Conservation (phyloP, 2,113 vertebrate species). For the Holacanthus passer region DNA sequence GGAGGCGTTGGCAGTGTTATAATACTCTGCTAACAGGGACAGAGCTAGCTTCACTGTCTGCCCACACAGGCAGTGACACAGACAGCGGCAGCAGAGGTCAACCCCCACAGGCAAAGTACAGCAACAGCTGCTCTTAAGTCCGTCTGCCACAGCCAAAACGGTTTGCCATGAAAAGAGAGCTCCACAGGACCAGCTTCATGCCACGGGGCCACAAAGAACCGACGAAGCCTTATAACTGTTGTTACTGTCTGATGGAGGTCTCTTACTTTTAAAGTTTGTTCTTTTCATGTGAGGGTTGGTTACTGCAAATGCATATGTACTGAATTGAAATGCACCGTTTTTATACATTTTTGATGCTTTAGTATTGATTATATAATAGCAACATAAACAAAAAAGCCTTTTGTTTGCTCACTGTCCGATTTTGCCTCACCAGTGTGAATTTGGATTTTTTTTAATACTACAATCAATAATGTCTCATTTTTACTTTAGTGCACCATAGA, state of each 20-base stretch:
- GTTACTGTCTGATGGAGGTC: background rate
- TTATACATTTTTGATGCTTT: background rate
- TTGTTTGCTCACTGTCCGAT: background rate
- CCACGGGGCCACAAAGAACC: background rate
- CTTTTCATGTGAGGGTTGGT: background rate
- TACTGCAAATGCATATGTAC: background rate
- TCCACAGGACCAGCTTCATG: slow-evolving; percentile 14
- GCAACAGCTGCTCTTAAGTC: slow-evolving; percentile 51
- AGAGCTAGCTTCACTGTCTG: slow-evolving; percentile 58
- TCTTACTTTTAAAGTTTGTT: background rate
- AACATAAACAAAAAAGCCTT: background rate
- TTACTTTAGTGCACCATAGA: background rate
- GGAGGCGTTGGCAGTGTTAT: slow-evolving; percentile 75
- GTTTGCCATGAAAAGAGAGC: slow-evolving; percentile 23
- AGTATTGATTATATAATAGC: background rate
- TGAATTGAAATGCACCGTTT: background rate
- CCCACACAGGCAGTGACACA: slow-evolving; percentile 75
- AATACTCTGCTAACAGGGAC: slow-evolving; percentile 76
- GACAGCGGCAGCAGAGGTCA: slow-evolving; percentile 60
- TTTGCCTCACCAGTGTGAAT: background rate
- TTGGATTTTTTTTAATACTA: background rate
- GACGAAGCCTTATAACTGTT: too few species aligned
- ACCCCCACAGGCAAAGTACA: slow-evolving; percentile 61
- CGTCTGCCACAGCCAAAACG: slow-evolving; percentile 31
- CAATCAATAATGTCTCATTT: background rate